Evolutionary conservation across 2,113 vertebrate genomes (phyloP).

Genomic region (Prietella phreatophila): DNA sequence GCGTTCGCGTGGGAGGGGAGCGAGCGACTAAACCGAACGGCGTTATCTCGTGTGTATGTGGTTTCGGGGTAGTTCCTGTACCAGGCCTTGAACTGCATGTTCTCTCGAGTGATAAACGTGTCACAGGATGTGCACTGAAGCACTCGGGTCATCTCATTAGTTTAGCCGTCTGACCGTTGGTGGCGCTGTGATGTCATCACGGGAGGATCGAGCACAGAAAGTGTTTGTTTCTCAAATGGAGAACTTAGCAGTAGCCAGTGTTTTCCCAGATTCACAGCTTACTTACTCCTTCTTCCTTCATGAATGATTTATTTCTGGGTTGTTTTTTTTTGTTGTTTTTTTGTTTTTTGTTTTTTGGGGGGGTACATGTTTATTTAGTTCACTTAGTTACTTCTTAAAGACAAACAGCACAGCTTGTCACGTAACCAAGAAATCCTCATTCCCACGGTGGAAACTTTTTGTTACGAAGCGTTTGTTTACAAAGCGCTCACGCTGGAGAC

Average conservation of each 20-base stretch:
- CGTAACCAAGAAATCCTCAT: not conserved
- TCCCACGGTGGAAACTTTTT: not conserved
- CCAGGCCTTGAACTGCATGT: not conserved
- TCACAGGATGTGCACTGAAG: not conserved
- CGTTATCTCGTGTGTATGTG: not conserved
- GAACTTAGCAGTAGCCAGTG: not conserved
- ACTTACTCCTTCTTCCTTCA: not conserved
- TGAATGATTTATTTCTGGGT: not conserved
- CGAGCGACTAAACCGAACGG: not conserved
- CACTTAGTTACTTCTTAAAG: not conserved
- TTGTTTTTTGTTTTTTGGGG: no score
- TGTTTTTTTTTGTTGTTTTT: no score
- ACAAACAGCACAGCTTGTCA: not conserved
- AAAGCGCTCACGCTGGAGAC: not conserved
- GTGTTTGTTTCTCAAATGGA: not conserved
- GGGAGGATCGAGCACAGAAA: not conserved
- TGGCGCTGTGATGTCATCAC: not conserved
- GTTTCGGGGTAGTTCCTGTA: not conserved
- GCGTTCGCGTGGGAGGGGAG: not conserved
- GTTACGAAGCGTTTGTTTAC: not conserved
- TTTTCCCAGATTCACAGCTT: conserved; percentile 11
- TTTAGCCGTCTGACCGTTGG: conserved; percentile 23
- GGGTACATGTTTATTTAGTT: not conserved
- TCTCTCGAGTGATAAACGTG: not conserved
- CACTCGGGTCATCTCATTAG: not conserved